Base-by-base conservation (phyloP, 2,888 invertebrate species). In the Aphidoletes aphidimyza region DNA sequence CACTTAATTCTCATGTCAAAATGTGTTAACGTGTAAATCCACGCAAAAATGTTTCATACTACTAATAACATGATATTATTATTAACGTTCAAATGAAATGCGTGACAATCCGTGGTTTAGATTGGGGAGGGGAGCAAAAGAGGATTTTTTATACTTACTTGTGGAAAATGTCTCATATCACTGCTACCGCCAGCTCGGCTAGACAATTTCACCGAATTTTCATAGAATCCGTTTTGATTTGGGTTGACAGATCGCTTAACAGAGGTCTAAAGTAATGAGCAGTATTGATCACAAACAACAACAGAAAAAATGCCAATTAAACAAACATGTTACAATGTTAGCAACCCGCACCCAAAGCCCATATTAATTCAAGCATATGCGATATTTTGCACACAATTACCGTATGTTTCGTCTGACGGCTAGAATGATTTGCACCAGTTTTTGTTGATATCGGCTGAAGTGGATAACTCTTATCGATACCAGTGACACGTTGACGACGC, bases 391-490 rank as follows among this genome's bases (percentile, higher is more conserved):
- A 26, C 17, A 69, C 30, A 1, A 54, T 69, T 69, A 69, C 69
- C 69, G 69, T 34, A 69, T 69, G 26, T 69, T 69, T 69, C 11
- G 11, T 30, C 30, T 84, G 37, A 84, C 26, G 54, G 36, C 36
- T 22, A 0, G 59, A 59, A 83, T 83, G n/a, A 42, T 42, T 45
- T 11, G 36, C 6, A 3, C 17, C 54, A 39, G n/a, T 19, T 84
- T 87, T 88, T 87, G 90, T 91, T 87, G 92, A 92, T 85, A 96
- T 92, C 0, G 96, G 96, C 88, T 95, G 94, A 0, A 96, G 91
- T 0, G 95, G 96, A 89, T 95, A 94, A 88, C 95, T 95, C 87
- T 94, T 94, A 90, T 96, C 96, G 86, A 95, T 94, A 47, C 95
- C 95, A 85, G 92, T 92, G 6, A 69, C 83, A 87, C 94, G 94